phyloP scores from a whole-genome alignment of 2,113 vertebrate species.

The Entosphenus tridentatus region DNA sequence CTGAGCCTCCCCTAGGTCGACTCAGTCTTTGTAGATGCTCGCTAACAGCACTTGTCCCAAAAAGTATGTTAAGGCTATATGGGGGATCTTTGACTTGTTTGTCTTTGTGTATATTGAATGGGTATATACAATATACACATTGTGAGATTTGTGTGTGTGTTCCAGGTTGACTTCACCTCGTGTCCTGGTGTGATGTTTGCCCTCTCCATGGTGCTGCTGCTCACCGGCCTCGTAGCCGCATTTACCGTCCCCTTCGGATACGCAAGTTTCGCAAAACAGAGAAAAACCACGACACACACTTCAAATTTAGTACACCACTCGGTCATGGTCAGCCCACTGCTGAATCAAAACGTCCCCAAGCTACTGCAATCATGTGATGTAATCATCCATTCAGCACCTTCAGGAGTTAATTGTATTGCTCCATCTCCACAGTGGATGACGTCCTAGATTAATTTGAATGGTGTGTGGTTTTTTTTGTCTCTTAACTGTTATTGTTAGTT shows the following conservation, averaged over 20 bases:
- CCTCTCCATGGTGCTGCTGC: slow-evolving; percentile 46
- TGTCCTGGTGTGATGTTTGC: slow-evolving; percentile 47
- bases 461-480: no score
- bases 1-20: neutral
- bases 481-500: no score
- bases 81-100: neutral
- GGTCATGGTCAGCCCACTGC: no score
- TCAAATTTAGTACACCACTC: no score
- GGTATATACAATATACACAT: neutral
- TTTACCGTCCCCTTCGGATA: slow-evolving; percentile 48
- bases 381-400: no score
- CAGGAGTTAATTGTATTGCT: no score
- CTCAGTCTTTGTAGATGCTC: neutral
- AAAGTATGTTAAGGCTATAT: accelerated
- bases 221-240: slow-evolving; percentile 43
- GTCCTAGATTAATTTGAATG: no score
- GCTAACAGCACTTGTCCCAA: neutral
- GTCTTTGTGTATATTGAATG: neutral
- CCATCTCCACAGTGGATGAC: no score
- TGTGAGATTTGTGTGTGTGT: neutral
- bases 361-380: no score
- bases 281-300: no score
- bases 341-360: no score
- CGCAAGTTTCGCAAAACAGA: slow-evolving; percentile 24
- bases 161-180: slow-evolving; percentile 59